Base-by-base conservation (phyloP, 2,113 vertebrate genomes). In the Tachysurus vachellii region DNA sequence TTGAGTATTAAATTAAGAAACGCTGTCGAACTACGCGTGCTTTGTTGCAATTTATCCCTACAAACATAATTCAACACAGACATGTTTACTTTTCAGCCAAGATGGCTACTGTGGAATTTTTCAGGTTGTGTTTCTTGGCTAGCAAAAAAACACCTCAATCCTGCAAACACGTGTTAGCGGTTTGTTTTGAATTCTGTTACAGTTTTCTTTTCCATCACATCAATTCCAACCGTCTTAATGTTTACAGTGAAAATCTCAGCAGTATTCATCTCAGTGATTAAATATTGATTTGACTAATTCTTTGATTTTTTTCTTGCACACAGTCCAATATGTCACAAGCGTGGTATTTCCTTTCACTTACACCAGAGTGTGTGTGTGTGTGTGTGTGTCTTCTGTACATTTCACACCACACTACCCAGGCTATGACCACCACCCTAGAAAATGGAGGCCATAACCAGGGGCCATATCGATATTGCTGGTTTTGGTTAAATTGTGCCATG, bases 51-150 rank as follows among this genome's bases (percentile, higher is more conserved):
- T 79, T 84, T 57, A 75, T 57, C 28, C 50, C 59, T 64, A 56
- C 21, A 86, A 64, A 54, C 61, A 44, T 86, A 56, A 86, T 80
- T 86, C 76, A 80, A 56, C 42, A 80, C 76, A 80, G 85, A 80
- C 50, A 54, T 44, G 26, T 68, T 56, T 44, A 75, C 54, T 81
- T 59, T 81, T 11, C 11, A 61, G 56, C 79, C 79, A 81, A 61
- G 10, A 9, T 61, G 57, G 56, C 79, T 61, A 61, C 56, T 85
- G 68, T 76, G 56, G 70, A 85, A 57, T 86, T 28, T 86, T 68
- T 77, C 61, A 54, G 47, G 75, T 80, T 80, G 75, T 85, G 3
- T 85, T 66, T 28, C n/a, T 64, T 66, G 57, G 73, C 84, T 26
- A 57, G 68, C 42, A 13, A 28, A 85, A 66, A 42, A 44, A 36